Evolutionary conservation across 2,888 invertebrate genomes (phyloP).

Genomic region (Polydrusus pterygomalis): DNA sequence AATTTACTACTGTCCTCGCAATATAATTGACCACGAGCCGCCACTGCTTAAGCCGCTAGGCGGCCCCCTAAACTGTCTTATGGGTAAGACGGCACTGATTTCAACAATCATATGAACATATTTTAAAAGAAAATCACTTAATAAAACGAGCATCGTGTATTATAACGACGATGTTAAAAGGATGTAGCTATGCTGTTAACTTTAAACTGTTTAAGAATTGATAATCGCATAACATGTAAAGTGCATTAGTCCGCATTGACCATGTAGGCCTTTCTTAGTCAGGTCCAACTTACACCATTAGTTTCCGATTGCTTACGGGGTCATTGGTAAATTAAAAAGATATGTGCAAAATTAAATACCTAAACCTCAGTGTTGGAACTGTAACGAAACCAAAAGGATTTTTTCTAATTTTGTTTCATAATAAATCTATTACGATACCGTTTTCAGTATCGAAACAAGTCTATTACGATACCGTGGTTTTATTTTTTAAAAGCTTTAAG

Average conservation of each 20-base stretch:
- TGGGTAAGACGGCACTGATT: no score
- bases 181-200: constrained; percentile 37
- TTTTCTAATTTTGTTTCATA: no score
- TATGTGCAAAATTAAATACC: constrained; percentile 38
- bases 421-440: no score
- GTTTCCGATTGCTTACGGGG: constrained; percentile 34
- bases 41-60: no score
- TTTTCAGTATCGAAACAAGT: no score
- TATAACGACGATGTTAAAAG: constrained; percentile 38
- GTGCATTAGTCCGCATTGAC: constrained; percentile 36
- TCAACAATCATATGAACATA: neutral
- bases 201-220: constrained; percentile 41
- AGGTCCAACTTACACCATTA: constrained; percentile 34
- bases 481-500: no score
- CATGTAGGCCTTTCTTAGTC: constrained; percentile 39
- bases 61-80: no score
- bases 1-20: no score
- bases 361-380: neutral
- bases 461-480: no score
- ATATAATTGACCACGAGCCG: no score
- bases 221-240: constrained; percentile 43
- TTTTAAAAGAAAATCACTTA: constrained; percentile 17
- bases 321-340: constrained; percentile 44
- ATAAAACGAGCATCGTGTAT: constrained; percentile 23
- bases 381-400: no score